Evolutionary conservation across 2,797 vertebrate species (phyloP).

Genomic region (Esox lucius): DNA sequence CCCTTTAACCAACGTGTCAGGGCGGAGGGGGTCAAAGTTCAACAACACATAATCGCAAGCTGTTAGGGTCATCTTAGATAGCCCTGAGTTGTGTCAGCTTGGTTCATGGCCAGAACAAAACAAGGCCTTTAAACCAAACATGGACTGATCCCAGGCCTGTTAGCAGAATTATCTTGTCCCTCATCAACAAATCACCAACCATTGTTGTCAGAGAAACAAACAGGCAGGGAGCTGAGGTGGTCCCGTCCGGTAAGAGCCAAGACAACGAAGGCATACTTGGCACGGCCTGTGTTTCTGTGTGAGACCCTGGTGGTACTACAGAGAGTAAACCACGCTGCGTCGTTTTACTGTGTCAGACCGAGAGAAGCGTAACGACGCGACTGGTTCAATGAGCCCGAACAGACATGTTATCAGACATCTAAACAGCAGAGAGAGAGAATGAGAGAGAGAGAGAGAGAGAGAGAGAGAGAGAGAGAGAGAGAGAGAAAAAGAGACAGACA

Average conservation of each 20-base stretch:
- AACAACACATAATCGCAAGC: background rate
- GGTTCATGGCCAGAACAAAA: background rate
- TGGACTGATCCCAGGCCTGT: no score
- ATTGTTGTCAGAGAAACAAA: constrained; percentile 13
- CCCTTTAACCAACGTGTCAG: constrained; percentile 47
- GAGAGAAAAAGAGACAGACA: background rate
- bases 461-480: background rate
- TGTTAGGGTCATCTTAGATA: constrained; percentile 10
- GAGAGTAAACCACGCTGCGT: background rate
- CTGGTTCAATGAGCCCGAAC: constrained; percentile 31
- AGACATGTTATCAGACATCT: constrained; percentile 42
- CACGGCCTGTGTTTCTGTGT: background rate
- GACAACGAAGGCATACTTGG: constrained; percentile 6
- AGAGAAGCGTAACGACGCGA: constrained; percentile 16
- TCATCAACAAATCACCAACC: background rate
- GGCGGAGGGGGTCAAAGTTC: no score
- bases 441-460: background rate
- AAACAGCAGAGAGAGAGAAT: constrained; percentile 6
- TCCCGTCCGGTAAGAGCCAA: constrained; percentile 13
- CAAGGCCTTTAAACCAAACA: no score
- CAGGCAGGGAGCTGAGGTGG: background rate
- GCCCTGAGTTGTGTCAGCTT: background rate
- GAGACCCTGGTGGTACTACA: background rate
- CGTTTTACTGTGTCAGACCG: constrained; percentile 20
- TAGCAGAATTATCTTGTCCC: no score